Evolutionary conservation across 1,140 invertebrate species (phyloP), one percentile per base, ranked within the genome.

Genomic region (Hycleus phaleratus): DNA sequence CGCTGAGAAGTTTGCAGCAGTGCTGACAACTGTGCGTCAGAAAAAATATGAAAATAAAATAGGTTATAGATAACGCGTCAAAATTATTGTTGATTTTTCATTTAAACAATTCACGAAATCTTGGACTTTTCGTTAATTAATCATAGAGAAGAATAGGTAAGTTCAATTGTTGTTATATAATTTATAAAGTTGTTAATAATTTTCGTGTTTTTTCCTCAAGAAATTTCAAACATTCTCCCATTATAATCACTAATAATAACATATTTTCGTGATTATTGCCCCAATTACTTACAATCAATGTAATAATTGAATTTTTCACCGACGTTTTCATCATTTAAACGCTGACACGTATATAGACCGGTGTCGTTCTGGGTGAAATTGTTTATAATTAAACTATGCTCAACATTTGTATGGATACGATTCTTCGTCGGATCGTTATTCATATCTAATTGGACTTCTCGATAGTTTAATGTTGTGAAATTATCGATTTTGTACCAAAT

Each of bases 301-400:
- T 74, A 75, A 51, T 78, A 81, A 67, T 79, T 78, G 55, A 70
- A 79, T 68, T 77, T 77, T 26, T 77, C 71, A 51, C 76, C 70
- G n/a, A 43, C 32, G 49, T 79, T 72, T 55, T 76, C 63, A 3
- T 72, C 75, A 32, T 76, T 63, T n/a, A 68, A 55, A 9, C 75
- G 72, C 44, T 75, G 73, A 58, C 79, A 81, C 32, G 70, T 75
- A 71, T 81, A 81, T 61, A 79, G 69, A 0, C 77, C 78, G 10
- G 68, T 59, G 56, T 81, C 79, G 4, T 60, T 46, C 0, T 42
- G 10, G 4, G 65, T 54, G 10, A 80, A 62, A 50, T 73, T 62
- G 51, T 65, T 67, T 38, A 81, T 75, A 9, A 75, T 67, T 11
- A 81, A 69, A 44, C 75, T 73, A 46, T 76, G 73, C 12, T 79